Conservation (phyloP, 2,797 vertebrate species). For the Melanotaenia pygmaea region DNA sequence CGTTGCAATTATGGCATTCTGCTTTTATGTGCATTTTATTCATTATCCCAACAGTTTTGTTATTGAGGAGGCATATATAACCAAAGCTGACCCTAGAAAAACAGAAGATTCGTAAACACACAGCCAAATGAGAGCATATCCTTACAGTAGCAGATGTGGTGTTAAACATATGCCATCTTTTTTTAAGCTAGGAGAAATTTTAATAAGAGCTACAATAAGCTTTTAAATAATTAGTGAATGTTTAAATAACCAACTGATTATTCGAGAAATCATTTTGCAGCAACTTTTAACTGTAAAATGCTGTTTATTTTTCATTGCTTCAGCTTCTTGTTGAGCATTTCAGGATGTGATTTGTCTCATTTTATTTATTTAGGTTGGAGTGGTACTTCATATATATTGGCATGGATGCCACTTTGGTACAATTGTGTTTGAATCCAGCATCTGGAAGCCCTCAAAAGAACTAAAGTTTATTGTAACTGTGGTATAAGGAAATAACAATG, state of each 20-base stretch:
- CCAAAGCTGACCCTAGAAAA: too few species aligned
- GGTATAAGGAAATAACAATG: neutral
- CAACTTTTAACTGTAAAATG: neutral
- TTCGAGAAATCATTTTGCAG: neutral
- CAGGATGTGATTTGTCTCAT: neutral
- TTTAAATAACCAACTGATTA: neutral
- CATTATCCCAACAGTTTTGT: too few species aligned
- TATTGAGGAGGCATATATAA: too few species aligned
- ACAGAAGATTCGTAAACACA: too few species aligned
- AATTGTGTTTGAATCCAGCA: neutral
- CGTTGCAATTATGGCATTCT: too few species aligned
- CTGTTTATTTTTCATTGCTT: neutral
- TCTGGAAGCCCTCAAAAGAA: neutral
- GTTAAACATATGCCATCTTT: too few species aligned
- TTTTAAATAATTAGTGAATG: neutral
- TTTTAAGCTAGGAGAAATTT: neutral
- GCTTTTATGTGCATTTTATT: too few species aligned
- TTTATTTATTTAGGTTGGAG: neutral
- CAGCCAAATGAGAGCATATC: too few species aligned
- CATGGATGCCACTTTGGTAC: neutral
- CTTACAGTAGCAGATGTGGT: too few species aligned
- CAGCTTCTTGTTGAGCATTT: neutral
- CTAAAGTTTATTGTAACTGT: neutral
- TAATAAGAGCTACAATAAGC: neutral
- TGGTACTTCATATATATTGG: neutral